Percentiles rank a stretch among this genome's conserved stretches.
Evolutionary conservation across 64 coral and sea anemone genomes (phyloP).

Genomic region (Anthopleura sola): DNA sequence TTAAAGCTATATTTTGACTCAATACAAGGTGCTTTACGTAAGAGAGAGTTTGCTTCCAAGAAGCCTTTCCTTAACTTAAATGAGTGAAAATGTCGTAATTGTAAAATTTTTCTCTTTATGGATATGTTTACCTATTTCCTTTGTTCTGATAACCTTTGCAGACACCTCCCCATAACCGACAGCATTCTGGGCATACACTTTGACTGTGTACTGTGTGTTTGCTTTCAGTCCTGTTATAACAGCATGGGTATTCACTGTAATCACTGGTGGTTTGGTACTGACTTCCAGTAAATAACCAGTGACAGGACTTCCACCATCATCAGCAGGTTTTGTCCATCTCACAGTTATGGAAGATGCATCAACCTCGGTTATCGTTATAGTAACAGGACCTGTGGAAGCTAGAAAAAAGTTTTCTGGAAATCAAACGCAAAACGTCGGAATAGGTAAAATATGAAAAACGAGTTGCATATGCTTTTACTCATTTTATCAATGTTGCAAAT

Average conservation of each 20-base stretch:
- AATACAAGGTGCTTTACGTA: too few relatives aligned
- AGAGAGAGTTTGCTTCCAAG: too few relatives aligned
- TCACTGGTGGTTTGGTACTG: neutral
- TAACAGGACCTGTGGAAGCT: neutral
- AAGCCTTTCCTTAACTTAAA: too few relatives aligned
- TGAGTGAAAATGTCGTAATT: too few relatives aligned
- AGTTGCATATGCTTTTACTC: too few relatives aligned
- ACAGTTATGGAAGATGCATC: neutral
- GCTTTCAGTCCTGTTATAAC: neutral
- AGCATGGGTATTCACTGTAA: neutral
- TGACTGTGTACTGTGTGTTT: neutral
- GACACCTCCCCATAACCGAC: neutral
- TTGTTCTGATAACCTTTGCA: neutral
- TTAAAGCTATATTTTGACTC: too few relatives aligned
- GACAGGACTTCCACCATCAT: slow-evolving; percentile 12
- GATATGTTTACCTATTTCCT: neutral
- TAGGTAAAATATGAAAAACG: too few relatives aligned
- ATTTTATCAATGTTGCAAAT: too few relatives aligned
- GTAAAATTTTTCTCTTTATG: slow-evolving; percentile 24
- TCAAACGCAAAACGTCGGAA: too few relatives aligned
- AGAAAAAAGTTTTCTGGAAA: too few relatives aligned
- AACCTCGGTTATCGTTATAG: neutral
- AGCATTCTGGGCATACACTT: neutral
- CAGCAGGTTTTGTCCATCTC: neutral
- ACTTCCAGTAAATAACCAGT: neutral